phyloP scores from a whole-genome alignment of 1,140 invertebrate genomes.

The Ceratosolen fusciceps region DNA sequence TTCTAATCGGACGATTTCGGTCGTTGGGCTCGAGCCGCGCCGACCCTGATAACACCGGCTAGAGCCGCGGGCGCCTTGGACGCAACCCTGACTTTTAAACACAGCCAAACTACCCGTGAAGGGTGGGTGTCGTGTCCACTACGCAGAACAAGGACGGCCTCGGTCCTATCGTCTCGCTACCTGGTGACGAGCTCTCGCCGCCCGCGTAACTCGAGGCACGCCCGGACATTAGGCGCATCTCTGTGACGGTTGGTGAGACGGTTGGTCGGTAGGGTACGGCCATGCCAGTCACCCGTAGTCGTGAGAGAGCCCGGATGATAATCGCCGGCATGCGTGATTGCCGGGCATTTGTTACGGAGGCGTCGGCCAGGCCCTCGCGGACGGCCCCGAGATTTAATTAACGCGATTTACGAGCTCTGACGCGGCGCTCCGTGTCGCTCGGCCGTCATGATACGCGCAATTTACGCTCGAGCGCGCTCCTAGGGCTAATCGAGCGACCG shows the following conservation, averaged over 20 bases:
- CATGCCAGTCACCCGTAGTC: neutral
- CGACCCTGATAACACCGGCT: too few species aligned
- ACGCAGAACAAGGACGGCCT: too few species aligned
- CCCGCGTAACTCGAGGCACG: slow-evolving; percentile 47
- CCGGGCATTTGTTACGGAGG: slow-evolving; percentile 57
- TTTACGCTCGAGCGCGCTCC: slow-evolving; percentile 8
- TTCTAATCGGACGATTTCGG: slow-evolving; percentile 43
- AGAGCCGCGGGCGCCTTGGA: neutral
- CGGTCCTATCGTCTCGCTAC: neutral
- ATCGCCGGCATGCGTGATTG: slow-evolving; percentile 57
- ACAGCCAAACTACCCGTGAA: neutral
- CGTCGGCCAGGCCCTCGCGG: neutral
- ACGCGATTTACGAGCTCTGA: slow-evolving; percentile 54
- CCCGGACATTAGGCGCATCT: too few species aligned
- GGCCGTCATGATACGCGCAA: neutral
- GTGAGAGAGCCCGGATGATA: slow-evolving; percentile 47
- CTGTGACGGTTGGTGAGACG: too few species aligned
- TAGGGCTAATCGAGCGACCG: neutral
- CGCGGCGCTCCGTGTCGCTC: slow-evolving; percentile 24
- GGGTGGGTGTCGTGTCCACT: too few species aligned
- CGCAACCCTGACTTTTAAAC: slow-evolving; percentile 44
- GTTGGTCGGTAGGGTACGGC: slow-evolving; percentile 48
- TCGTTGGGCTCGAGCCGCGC: neutral
- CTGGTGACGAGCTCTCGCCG: slow-evolving; percentile 13
- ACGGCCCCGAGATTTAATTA: slow-evolving; percentile 56